phyloP scores from a whole-genome alignment of 2,888 invertebrate genomes.

The Priocnemis perturbator region DNA sequence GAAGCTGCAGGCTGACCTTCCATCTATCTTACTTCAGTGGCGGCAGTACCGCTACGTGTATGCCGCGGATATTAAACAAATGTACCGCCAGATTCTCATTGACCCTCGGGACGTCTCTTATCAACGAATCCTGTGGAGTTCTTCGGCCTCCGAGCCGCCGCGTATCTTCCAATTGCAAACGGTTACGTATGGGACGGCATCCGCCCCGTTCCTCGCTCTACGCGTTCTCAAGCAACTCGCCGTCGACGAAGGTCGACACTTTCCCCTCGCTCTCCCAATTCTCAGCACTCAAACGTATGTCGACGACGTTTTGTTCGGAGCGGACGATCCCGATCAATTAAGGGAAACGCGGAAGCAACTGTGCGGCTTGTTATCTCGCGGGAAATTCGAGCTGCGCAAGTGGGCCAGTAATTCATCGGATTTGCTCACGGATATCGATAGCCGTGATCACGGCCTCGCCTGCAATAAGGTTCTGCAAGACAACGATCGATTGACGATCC shows the following conservation, averaged over 20 bases:
- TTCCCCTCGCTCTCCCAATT: conserved; percentile 13
- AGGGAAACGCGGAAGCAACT: conserved; percentile 12
- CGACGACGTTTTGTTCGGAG: no score
- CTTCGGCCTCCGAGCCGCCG: background rate
- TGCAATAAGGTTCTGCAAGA: background rate
- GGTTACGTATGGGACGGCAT: conserved; percentile 33
- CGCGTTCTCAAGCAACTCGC: conserved; percentile 40
- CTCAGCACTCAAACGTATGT: conserved; percentile 10
- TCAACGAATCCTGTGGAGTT: background rate
- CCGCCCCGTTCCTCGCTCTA: conserved; percentile 30
- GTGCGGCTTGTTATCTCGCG: background rate
- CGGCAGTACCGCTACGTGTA: conserved; percentile 7
- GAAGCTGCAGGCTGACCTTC: conserved; percentile 21
- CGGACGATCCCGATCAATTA: background rate
- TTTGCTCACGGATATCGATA: conserved; percentile 7
- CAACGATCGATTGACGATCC: background rate
- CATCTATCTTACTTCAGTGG: conserved; percentile 9
- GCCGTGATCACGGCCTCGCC: background rate
- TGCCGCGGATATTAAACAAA: conserved; percentile 25
- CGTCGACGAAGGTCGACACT: conserved; percentile 19
- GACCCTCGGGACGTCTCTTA: background rate
- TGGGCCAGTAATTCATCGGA: conserved; percentile 13
- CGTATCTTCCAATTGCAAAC: conserved; percentile 8
- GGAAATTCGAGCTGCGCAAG: conserved; percentile 19
- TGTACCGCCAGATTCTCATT: conserved; percentile 16